Conservation (phyloP, 2,797 vertebrate species). For the Neopelma chrysocephalum region DNA sequence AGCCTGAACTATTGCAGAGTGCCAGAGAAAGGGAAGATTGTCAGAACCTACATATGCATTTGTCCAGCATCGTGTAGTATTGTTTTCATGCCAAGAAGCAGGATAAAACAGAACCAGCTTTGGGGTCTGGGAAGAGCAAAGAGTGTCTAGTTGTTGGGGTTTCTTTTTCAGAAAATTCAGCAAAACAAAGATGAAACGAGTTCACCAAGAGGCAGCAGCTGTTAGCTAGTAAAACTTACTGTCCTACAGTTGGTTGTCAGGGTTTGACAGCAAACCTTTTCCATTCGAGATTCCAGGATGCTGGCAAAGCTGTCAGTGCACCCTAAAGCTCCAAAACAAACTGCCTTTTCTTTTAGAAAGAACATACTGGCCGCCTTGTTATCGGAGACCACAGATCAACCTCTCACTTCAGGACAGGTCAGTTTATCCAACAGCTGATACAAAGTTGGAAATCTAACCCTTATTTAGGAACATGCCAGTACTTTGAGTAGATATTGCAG, state of each 20-base stretch:
- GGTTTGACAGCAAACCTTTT: slow-evolving; percentile 3
- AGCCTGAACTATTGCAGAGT: neutral
- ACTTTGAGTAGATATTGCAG: neutral
- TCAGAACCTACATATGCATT: neutral
- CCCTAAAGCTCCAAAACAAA: slow-evolving; percentile 58
- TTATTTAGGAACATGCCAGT: neutral
- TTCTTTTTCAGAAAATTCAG: neutral
- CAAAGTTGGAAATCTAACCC: neutral
- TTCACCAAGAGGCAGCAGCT: neutral
- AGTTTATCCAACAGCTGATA: slow-evolving; percentile 70
- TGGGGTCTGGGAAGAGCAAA: neutral
- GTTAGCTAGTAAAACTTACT: neutral
- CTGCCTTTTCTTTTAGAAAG: slow-evolving; percentile 82
- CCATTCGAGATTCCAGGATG: neutral
- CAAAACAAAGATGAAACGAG: neutral
- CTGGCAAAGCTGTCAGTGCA: slow-evolving; percentile 39
- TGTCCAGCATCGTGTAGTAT: accelerated
- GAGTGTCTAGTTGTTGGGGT: neutral
- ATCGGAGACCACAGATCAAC: slow-evolving; percentile 97
- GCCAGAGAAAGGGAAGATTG: neutral
- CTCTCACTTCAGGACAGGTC: slow-evolving; percentile 93
- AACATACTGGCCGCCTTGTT: slow-evolving; percentile 92
- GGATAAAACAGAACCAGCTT: neutral
- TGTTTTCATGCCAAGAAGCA: neutral
- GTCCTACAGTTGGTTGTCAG: neutral